Conservation (phyloP, 2,797 vertebrate species). For the Liasis olivaceus region DNA sequence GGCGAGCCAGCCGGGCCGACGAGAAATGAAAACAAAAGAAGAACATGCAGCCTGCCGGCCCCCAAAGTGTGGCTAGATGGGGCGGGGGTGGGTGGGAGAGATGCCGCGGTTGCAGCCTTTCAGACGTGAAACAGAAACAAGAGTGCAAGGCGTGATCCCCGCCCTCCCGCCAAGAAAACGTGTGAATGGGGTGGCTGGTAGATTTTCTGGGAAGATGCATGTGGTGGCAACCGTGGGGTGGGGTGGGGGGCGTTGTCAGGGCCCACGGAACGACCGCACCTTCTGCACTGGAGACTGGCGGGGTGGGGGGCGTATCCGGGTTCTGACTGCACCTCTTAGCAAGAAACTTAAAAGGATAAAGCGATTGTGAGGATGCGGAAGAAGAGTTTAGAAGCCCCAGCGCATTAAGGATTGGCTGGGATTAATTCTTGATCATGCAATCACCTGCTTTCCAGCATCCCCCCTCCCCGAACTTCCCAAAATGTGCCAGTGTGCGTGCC, state of each 20-base stretch:
- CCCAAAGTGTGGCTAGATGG: no score
- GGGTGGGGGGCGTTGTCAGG: neutral
- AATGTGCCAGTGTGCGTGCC: neutral
- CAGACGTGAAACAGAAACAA: neutral
- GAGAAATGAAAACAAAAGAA: fast-evolving
- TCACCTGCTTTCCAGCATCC: neutral
- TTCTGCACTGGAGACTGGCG: no score
- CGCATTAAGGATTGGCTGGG: neutral
- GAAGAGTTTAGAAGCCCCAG: neutral
- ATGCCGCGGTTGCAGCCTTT: neutral
- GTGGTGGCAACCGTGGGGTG: neutral
- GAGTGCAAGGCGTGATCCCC: neutral
- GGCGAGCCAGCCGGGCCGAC: neutral
- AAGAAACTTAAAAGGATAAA: neutral
- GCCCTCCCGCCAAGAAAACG: fast-evolving
- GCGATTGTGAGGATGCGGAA: neutral
- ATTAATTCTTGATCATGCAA: fast-evolving
- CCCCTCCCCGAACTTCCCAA: no score
- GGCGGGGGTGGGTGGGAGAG: neutral
- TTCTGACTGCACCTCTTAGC: neutral
- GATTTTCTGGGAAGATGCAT: neutral
- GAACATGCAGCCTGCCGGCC: neutral
- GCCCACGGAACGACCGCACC: neutral
- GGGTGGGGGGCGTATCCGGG: neutral
- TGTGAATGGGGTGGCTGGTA: neutral